Percentiles rank a stretch among this genome's conserved stretches.
phyloP scores from a whole-genome alignment of 2,797 vertebrate genomes.

The Pachyuromys duprasi region DNA sequence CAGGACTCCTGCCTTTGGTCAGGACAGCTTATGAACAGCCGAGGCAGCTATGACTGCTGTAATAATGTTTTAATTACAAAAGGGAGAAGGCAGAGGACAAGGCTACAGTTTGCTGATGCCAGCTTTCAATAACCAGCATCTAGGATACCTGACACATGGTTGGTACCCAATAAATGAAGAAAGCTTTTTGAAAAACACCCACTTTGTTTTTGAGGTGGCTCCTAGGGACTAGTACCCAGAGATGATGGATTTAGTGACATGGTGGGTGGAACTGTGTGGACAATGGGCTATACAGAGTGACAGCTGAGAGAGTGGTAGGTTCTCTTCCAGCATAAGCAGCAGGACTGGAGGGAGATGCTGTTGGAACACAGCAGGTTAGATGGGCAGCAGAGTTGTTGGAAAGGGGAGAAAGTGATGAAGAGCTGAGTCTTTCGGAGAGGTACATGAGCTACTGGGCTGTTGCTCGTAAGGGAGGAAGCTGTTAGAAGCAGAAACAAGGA shows the following conservation, averaged over 20 bases:
- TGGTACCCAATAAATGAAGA: background rate
- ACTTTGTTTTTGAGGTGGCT: background rate
- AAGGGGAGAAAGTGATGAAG: background rate
- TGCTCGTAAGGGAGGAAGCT: background rate
- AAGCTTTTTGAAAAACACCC: background rate
- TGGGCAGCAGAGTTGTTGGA: background rate
- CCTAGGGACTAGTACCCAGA: background rate
- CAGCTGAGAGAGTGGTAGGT: background rate
- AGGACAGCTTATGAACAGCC: background rate
- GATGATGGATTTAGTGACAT: background rate
- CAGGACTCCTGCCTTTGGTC: background rate
- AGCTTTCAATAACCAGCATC: background rate
- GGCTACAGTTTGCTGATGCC: background rate
- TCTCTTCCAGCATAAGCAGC: background rate
- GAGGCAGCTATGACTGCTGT: background rate
- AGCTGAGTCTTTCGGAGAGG: background rate
- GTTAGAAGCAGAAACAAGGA: background rate
- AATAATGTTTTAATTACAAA: slow-evolving; percentile 43
- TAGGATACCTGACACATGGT: background rate
- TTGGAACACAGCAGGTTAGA: background rate
- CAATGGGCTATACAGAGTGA: background rate
- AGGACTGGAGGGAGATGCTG: rapidly evolving
- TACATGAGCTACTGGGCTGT: background rate
- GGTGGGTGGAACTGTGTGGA: background rate
- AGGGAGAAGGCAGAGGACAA: background rate